These are phyloP conservation scores for Diorhabda sublineata DNA, from an alignment of 1,140 invertebrate species.

Conservation along the genomic window DNA sequence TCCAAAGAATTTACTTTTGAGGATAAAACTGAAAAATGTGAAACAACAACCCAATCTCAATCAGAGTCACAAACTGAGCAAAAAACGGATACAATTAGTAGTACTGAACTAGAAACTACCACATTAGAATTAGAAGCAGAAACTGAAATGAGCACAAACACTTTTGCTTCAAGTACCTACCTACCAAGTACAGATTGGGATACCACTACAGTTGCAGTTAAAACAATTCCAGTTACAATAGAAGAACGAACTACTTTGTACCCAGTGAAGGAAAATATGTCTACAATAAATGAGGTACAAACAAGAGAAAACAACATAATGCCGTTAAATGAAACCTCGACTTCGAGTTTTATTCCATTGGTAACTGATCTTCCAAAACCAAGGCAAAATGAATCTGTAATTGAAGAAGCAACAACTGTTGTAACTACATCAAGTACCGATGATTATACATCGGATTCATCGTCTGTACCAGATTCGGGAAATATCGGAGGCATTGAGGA, in stretches of 20 bases:
- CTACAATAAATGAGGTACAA: not conserved
- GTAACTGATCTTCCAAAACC: no score
- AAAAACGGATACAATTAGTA: no score
- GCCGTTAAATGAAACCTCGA: no score
- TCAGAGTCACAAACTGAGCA: not conserved
- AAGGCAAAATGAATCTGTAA: no score
- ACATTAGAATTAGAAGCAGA: slow-evolving; percentile 11
- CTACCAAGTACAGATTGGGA: no score
- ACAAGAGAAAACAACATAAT: not conserved
- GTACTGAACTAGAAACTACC: slow-evolving; percentile 8
- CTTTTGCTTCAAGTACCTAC: no score
- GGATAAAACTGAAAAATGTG: not conserved
- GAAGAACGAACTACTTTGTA: no score
- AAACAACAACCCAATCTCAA: not conserved
- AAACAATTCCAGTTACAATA: no score
- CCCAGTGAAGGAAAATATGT: not conserved
- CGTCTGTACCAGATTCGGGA: slow-evolving; percentile 12
- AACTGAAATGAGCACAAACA: slow-evolving; percentile 11
- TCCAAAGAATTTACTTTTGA: slow-evolving; percentile 12
- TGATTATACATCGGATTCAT: slow-evolving; percentile 12
- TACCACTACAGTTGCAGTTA: no score
- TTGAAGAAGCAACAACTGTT: not conserved
- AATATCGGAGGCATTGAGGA: slow-evolving; percentile 16
- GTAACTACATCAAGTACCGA: slow-evolving; percentile 9
- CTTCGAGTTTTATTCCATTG: no score